Evolutionary conservation across 1,140 invertebrate genomes (phyloP).

Genomic region (Grapholita molesta): DNA sequence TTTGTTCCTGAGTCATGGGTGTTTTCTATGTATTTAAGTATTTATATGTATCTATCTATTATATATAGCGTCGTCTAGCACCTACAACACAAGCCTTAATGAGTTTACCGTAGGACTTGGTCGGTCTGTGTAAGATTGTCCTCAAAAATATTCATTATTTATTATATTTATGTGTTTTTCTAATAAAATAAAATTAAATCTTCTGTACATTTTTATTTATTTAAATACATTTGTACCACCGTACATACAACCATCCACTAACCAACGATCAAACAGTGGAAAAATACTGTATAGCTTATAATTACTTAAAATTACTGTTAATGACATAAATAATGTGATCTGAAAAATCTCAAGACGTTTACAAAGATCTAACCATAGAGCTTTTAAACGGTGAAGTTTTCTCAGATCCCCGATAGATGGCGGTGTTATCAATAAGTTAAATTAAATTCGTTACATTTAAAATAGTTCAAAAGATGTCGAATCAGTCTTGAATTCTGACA

Average conservation of each 20-base stretch:
- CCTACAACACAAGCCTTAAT: no score
- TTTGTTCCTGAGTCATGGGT: no score
- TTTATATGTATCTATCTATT: no score
- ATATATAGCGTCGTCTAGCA: no score
- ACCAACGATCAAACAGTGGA: slow-evolving; percentile 6
- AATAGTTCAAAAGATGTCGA: slow-evolving; percentile 6
- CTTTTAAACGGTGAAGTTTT: slow-evolving; percentile 8
- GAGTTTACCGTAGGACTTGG: no score
- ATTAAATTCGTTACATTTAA: slow-evolving; percentile 12
- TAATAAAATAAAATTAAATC: background rate
- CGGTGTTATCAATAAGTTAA: slow-evolving; percentile 2
- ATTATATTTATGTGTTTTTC: no score
- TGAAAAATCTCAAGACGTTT: background rate
- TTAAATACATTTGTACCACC: slow-evolving; percentile 12
- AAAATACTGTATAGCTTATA: slow-evolving; percentile 4
- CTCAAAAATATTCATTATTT: no score
- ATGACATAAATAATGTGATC: slow-evolving; percentile 8
- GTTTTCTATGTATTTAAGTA: no score
- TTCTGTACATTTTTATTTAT: slow-evolving; percentile 12
- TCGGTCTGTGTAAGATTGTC: no score
- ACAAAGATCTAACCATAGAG: slow-evolving; percentile 4
- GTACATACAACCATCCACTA: slow-evolving; percentile 11
- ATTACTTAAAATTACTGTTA: background rate
- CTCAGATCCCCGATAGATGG: background rate
- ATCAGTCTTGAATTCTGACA: slow-evolving; percentile 3